Percentiles rank a stretch among this genome's conserved stretches.
phyloP scores from a whole-genome alignment of 53 echinoderm and acorn worm species.

The Hippasteria phrygiana region DNA sequence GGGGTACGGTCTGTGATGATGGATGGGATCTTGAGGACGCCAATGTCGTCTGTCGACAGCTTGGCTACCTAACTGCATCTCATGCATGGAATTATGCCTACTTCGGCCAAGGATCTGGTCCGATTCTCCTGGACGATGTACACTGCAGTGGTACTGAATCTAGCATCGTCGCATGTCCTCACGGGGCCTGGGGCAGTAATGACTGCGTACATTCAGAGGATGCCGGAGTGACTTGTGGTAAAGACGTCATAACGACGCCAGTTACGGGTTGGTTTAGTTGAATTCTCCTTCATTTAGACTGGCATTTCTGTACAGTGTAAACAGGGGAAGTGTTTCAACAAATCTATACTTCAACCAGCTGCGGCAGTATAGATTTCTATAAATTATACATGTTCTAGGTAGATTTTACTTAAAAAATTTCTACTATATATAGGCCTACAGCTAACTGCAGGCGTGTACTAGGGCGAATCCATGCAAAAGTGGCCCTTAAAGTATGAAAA shows the following conservation, averaged over 20 bases:
- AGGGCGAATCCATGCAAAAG: no score
- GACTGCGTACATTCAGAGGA: conserved; percentile 31
- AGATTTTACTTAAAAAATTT: no score
- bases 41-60: background rate
- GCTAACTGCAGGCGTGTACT: no score
- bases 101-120: conserved; percentile 12
- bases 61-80: background rate
- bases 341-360: no score
- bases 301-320: background rate
- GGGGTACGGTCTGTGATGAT: no score
- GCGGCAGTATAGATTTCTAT: no score
- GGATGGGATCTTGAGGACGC: no score
- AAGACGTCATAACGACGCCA: background rate
- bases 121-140: background rate
- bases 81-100: background rate
- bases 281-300: background rate
- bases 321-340: no score
- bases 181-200: background rate
- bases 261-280: background rate
- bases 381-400: no score
- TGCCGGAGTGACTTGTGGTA: conserved; percentile 30
- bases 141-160: background rate
- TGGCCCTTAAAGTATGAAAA: no score
- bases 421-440: no score
- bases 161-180: background rate